Evolutionary conservation across 2,888 invertebrate species (phyloP), one percentile per base, ranked within the genome.

Genomic region (Lasioglossum leucozonium): DNA sequence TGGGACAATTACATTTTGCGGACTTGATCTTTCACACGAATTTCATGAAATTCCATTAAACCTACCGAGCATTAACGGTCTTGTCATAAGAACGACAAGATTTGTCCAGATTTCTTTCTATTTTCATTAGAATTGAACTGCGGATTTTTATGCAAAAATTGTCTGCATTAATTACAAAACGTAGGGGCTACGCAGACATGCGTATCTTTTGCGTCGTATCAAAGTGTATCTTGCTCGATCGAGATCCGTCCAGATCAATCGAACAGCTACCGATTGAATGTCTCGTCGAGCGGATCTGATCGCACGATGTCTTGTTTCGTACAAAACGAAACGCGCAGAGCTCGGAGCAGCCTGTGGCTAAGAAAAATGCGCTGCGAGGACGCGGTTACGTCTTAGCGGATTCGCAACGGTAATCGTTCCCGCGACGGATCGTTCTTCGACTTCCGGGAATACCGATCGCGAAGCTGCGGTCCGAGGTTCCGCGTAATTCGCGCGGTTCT

Each of bases 381-480:
- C 62, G 62, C 62, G 62, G 30, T 62, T 62, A 62, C 62, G 62
- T 62, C 62, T 26, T 16, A 18, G 62, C 30, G 62, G n/a, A 69
- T 69, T 69, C 40, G 69, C 69, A 69, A 37, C 69, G 40, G 69
- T 47, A 42, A 72, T 72, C 72, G 34, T 72, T 72, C 72, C 18
- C 72, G 47, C 34, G 44, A 34, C 76, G 37, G 58, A 79, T 73
- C 86, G 79, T 81, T 72, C 77, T 74, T 75, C 87, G 30, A 37
- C 88, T 92, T 92, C 92, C 91, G 88, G 91, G 92, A 92, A 92
- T 84, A 81, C 85, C 83, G 90, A 90, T 89, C 87, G 83, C 86
- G 80, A 81, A 86, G 76, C 81, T 77, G 76, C 80, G 62, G 72
- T 79, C 67, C 83, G 86, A 83, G 69, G 87, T 92, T 91, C 91